phyloP scores from a whole-genome alignment of 2,113 vertebrate species.

The Neopipo cinnamomea region DNA sequence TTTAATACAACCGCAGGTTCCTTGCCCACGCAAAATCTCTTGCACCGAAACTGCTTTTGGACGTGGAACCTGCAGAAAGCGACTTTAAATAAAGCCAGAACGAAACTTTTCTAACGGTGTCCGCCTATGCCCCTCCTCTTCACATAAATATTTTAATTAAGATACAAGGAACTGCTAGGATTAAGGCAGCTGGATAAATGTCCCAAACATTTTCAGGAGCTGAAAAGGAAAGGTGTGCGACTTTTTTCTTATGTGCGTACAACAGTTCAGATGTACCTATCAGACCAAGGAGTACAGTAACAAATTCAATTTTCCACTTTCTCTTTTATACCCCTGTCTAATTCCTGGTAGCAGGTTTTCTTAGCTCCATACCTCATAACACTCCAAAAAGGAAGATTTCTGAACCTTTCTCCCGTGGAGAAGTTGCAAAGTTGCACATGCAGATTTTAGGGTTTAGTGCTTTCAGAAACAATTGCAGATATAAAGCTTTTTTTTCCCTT shows the following conservation, averaged over 20 bases:
- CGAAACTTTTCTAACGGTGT: neutral
- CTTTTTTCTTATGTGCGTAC: neutral
- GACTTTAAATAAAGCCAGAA: neutral
- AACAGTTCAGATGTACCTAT: neutral
- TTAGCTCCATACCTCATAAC: neutral
- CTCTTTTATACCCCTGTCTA: neutral
- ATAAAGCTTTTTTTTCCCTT: accelerated
- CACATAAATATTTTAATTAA: neutral
- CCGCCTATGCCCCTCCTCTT: neutral
- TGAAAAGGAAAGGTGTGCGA: neutral
- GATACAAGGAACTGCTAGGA: neutral
- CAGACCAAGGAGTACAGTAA: neutral
- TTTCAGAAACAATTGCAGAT: neutral
- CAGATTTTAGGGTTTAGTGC: neutral
- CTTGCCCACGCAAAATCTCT: neutral
- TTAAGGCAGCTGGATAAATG: neutral
- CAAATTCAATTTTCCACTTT: neutral
- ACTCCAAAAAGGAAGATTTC: neutral
- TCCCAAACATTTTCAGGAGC: neutral
- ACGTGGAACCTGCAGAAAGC: neutral
- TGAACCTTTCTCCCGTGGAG: neutral
- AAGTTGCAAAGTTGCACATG: neutral
- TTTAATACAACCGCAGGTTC: neutral
- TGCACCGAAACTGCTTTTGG: neutral
- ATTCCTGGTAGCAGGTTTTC: neutral